Evolutionary conservation across 2,888 invertebrate genomes (phyloP).

Genomic region (Netelia melanura): DNA sequence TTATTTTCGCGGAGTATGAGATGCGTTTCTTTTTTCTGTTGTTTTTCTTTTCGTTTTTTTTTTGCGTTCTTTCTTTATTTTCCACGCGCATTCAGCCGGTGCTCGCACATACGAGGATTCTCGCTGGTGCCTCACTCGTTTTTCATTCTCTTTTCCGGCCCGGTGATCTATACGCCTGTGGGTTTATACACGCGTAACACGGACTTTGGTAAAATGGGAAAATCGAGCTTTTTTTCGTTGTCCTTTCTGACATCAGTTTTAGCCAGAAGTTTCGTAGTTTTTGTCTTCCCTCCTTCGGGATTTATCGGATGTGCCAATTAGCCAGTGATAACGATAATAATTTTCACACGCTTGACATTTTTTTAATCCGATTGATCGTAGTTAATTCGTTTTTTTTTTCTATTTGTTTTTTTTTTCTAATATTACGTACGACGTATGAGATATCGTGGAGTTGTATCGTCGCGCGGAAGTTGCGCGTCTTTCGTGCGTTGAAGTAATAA

Average conservation of each 20-base stretch:
- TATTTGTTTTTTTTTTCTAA: neutral
- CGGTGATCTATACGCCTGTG: neutral
- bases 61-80: neutral
- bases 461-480: constrained; percentile 45
- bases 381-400: neutral
- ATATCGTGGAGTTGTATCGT: constrained; percentile 19
- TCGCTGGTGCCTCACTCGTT: constrained; percentile 15
- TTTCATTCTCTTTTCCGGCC: constrained; percentile 29
- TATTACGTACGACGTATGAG: neutral
- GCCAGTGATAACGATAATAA: neutral
- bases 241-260: constrained; percentile 7
- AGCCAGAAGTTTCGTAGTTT: neutral
- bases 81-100: neutral
- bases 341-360: neutral
- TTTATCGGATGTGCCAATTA: too few species aligned
- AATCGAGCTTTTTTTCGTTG: constrained; percentile 28
- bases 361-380: neutral
- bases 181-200: neutral
- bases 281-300: too few species aligned
- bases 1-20: constrained; percentile 38
- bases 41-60: too few species aligned
- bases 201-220: neutral
- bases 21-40: neutral
- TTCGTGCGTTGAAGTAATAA: constrained; percentile 67
- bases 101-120: constrained; percentile 1